Conservation (phyloP, 2,888 invertebrate genomes). For the Zelleria hepariella region DNA sequence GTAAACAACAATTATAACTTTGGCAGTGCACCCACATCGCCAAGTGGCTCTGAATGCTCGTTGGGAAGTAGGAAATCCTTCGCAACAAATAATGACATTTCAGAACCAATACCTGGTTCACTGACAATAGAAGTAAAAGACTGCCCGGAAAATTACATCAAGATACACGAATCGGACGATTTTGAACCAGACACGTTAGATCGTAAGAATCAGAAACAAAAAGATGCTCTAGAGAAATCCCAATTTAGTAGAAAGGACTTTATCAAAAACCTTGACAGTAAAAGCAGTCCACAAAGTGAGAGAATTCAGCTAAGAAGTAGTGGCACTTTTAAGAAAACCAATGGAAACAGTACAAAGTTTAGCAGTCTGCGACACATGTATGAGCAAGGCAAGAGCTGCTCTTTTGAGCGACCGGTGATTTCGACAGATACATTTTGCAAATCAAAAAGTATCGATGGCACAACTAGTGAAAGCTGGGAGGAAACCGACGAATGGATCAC, state of each 20-base stretch:
- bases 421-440: constrained; percentile 36
- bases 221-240: constrained; percentile 32
- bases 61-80: constrained; percentile 71
- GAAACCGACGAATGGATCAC: constrained; percentile 47
- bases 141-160: constrained; percentile 81
- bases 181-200: constrained; percentile 91
- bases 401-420: constrained; percentile 52
- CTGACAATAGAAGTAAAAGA: constrained; percentile 88
- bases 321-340: constrained; percentile 78
- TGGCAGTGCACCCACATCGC: constrained; percentile 71
- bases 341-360: constrained; percentile 57
- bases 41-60: constrained; percentile 72
- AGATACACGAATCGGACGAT: constrained; percentile 83
- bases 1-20: constrained; percentile 82
- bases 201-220: constrained; percentile 75
- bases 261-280: constrained; percentile 36
- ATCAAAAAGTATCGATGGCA: constrained; percentile 38
- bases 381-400: constrained; percentile 72
- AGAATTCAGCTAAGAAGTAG: constrained; percentile 77
- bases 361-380: constrained; percentile 82
- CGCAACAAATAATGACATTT: constrained; percentile 64
- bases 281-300: constrained; percentile 30
- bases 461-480: constrained; percentile 39
- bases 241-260: constrained; percentile 50
- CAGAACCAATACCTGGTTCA: constrained; percentile 79